Conservation (phyloP, 1,140 invertebrate species). For the Nebria ingens region DNA sequence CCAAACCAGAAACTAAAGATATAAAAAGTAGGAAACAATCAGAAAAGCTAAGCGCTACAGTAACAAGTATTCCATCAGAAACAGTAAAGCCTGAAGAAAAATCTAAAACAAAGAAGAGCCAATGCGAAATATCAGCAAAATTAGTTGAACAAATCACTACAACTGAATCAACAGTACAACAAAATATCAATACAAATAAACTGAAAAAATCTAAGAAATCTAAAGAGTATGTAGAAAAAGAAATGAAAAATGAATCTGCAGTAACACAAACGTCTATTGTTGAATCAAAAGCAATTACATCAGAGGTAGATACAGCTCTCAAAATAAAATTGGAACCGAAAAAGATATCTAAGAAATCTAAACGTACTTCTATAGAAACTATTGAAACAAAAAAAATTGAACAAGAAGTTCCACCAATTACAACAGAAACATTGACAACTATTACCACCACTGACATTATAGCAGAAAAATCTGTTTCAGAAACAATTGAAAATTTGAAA, state of each 20-base stretch:
- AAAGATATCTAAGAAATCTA: not conserved
- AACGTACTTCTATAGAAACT: not conserved
- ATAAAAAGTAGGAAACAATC: slow-evolving; percentile 14
- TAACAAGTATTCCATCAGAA: not conserved
- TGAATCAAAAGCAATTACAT: not conserved
- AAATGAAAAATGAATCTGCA: slow-evolving; percentile 7
- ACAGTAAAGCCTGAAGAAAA: slow-evolving; percentile 1
- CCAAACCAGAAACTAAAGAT: slow-evolving; percentile 13
- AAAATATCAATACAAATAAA: slow-evolving; percentile 9
- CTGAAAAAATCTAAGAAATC: slow-evolving; percentile 1
- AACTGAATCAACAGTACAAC: slow-evolving; percentile 4
- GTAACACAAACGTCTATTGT: not conserved
- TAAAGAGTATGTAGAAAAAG: slow-evolving; percentile 15
- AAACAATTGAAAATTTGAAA: not conserved
- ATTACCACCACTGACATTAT: not conserved
- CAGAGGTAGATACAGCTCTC: slow-evolving; percentile 5
- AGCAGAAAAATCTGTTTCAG: not conserved
- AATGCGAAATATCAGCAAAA: not conserved
- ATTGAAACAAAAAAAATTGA: not conserved
- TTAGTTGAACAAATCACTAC: slow-evolving; percentile 10
- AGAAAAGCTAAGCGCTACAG: slow-evolving; percentile 12
- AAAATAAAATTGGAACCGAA: not conserved
- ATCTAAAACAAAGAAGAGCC: slow-evolving; percentile 6
- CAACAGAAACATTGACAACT: not conserved
- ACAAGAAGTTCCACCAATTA: not conserved